A percentile compares a stretch with the other conserved stretches of the same genome.
Conservation (phyloP, 1,140 invertebrate species). For the Bombus vancouverensis region DNA sequence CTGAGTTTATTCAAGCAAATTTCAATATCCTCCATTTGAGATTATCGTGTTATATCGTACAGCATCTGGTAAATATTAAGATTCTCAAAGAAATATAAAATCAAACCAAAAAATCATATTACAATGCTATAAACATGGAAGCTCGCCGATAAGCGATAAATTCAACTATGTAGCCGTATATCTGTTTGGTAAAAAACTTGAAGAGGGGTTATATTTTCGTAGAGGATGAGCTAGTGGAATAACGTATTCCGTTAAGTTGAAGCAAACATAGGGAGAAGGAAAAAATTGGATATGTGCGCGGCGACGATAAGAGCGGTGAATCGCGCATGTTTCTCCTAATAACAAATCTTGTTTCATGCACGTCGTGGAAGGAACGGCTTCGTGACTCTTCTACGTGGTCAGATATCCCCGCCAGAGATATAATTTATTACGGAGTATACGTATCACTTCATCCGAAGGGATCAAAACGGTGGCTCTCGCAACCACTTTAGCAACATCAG, state of each 20-base stretch:
- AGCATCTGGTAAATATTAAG: too few species aligned
- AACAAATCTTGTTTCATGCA: slow-evolving; percentile 2
- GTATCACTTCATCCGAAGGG: neutral
- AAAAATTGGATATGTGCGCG: neutral
- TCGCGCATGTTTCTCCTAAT: neutral
- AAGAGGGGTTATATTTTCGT: neutral
- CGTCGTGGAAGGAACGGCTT: neutral
- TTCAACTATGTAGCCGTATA: neutral
- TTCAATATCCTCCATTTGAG: too few species aligned
- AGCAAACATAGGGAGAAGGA: neutral
- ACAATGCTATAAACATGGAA: too few species aligned
- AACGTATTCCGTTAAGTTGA: slow-evolving; percentile 3
- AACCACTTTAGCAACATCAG: slow-evolving; percentile 1
- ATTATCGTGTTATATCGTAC: too few species aligned
- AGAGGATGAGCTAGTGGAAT: neutral
- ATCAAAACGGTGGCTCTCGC: neutral
- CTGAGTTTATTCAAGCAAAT: too few species aligned
- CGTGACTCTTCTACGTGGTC: neutral
- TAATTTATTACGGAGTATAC: slow-evolving; percentile 8
- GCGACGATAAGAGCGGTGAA: slow-evolving; percentile 1
- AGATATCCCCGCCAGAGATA: neutral
- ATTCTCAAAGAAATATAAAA: too few species aligned
- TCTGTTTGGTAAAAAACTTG: neutral
- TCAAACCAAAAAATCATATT: too few species aligned
- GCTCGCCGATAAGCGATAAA: too few species aligned